phyloP scores from a whole-genome alignment of 2,888 invertebrate genomes.

The Melieria picta region DNA sequence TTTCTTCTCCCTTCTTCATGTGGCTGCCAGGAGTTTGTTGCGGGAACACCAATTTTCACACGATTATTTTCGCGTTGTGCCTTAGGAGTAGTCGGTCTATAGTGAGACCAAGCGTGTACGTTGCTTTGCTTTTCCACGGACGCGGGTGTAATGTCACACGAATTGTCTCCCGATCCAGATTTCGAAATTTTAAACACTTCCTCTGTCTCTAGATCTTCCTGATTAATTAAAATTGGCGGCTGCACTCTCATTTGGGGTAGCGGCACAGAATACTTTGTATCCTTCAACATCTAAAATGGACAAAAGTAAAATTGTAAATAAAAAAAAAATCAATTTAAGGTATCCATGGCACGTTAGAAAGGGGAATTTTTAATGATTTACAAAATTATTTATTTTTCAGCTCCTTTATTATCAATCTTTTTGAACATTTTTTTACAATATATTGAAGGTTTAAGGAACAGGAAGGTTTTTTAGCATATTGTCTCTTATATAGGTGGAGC shows the following conservation, averaged over 20 bases:
- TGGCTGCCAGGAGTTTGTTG: constrained; percentile 53
- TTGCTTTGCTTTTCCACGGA: not conserved
- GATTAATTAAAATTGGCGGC: constrained; percentile 48
- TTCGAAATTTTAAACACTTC: constrained; percentile 21
- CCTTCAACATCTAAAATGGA: constrained; percentile 54
- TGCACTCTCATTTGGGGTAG: constrained; percentile 57
- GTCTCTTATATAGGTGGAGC: no score
- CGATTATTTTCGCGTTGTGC: constrained; percentile 37
- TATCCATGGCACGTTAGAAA: no score
- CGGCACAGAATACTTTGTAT: constrained; percentile 54
- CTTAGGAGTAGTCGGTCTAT: constrained; percentile 36
- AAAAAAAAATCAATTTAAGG: no score
- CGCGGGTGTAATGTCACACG: not conserved
- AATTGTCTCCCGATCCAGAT: not conserved
- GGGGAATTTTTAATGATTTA: no score
- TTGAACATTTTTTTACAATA: no score
- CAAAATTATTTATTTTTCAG: no score
- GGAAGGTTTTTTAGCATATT: no score
- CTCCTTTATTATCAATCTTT: no score
- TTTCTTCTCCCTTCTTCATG: constrained; percentile 55
- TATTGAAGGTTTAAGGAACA: no score
- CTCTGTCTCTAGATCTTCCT: constrained; percentile 16
- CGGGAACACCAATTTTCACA: not conserved
- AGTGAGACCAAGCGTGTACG: not conserved
- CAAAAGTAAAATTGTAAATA: not conserved